Evolutionary conservation across 2,888 invertebrate species (phyloP), one percentile per base, ranked within the genome.

Genomic region (Andrena hattorfiana): DNA sequence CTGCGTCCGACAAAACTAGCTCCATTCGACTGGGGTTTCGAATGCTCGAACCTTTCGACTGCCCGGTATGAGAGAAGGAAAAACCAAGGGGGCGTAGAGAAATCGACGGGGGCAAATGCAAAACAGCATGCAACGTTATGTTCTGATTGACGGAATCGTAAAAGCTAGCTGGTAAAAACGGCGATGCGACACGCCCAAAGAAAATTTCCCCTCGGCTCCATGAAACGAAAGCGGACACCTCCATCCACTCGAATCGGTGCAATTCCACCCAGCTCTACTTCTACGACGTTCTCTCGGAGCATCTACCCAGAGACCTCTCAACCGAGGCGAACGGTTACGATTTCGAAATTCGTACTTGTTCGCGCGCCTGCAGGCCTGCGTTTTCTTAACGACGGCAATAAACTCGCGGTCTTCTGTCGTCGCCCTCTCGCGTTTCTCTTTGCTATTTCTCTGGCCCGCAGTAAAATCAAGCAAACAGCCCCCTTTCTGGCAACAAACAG

Each of bases 381-480:
- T 83, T 67, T 81, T 48, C 73, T 84, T 84, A 81, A 83, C 77
- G 79, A 72, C 59, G 56, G 69, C 64, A 70, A 85, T 71, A 68
- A 85, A 85, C 54, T 51, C 69, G 51, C 56, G 48, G 67, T 72
- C 54, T 54, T 30, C 66, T 69, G 83, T 77, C 62, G 28, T 54
- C 72, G 67, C 69, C 54, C 68, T 63, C 30, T 68, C 16, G 20
- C 68, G 56, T 72, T 67, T 64, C 70, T 51, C 56, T 72, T 70
- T 35, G 67, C 71, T 79, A 77, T 77, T 72, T 73, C 20, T 35
- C 23, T 20, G 70, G 32, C 13, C 28, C 20, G 16, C 23, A 32
- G 42, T 56, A 64, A 73, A 70, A 73, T 86, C 75, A 42, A 69
- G 59, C 48, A n/a, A 26, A 48, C 35, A 20, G 5, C 20, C 49